Percentiles rank a stretch among this genome's conserved stretches.
phyloP scores from a whole-genome alignment of 2,113 vertebrate species.

The Python bivittatus region DNA sequence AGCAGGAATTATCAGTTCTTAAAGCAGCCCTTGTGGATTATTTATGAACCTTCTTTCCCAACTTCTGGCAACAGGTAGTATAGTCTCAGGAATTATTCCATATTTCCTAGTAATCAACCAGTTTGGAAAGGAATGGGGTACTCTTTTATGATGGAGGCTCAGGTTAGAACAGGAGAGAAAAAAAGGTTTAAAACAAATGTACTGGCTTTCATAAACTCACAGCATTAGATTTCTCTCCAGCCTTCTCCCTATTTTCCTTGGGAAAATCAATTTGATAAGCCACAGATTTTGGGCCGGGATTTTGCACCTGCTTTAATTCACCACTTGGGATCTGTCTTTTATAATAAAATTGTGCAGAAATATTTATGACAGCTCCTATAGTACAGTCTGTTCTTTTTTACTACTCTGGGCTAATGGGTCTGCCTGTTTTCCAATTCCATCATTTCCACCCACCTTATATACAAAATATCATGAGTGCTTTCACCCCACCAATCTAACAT shows the following conservation, averaged over 20 bases:
- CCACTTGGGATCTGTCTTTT: neutral
- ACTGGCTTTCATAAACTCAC: neutral
- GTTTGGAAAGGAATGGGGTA: neutral
- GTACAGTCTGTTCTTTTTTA: slow-evolving; percentile 6
- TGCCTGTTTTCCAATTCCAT: slow-evolving; percentile 5
- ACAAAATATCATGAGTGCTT: neutral
- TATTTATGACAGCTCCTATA: neutral
- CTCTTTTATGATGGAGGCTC: neutral
- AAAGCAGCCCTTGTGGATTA: no score
- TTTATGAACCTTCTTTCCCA: neutral
- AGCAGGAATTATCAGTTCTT: neutral
- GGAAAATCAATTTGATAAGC: slow-evolving; percentile 9
- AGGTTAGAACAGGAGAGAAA: neutral
- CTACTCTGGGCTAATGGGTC: neutral
- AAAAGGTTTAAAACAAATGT: neutral
- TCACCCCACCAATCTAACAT: neutral
- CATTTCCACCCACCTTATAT: neutral
- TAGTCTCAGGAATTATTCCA: neutral
- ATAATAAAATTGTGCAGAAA: neutral
- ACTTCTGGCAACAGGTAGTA: neutral
- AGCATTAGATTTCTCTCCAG: neutral
- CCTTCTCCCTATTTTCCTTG: neutral
- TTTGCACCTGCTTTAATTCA: neutral
- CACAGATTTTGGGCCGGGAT: neutral
- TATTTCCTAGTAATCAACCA: neutral